Evolutionary conservation across 1,140 invertebrate genomes (phyloP), one percentile per base, ranked within the genome.

Genomic region (Ostrea denselamellosa): DNA sequence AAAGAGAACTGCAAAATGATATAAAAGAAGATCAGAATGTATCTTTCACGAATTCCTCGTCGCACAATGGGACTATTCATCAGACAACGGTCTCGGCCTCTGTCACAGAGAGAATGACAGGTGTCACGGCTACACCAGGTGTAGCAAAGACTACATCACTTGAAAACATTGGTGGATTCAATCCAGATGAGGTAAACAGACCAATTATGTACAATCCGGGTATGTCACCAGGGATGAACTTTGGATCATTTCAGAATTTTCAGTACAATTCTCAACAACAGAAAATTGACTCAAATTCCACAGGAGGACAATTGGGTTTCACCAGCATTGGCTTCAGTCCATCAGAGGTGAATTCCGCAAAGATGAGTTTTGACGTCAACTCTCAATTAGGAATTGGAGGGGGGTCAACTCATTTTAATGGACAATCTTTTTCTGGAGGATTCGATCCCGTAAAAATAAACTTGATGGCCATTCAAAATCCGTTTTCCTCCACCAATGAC

Each of bases 401-500:
- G 22, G 58, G 58, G 25, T 85, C 87, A 14, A n/a, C 56, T 5
- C 28, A 19, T 17, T 28, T 62, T 62, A 25, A 7, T 71, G 34
- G 28, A 9, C 85, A 86, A 86, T 12, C 58, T 34, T 86, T 86
- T 86, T 12, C 25, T 54, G 83, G 82, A 0, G 77, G 56, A 14
- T 87, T 71, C 65, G 87, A 87, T 62, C 87, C 87, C n/a, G 85
- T 85, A 34, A 84, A 87, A 53, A 71, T 51, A 8, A 87, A 85
- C 28, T 44, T 87, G 8, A 51, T 85, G 58, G 56, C 83, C 17
- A 54, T 53, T 22, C 82, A 87, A 71, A 85, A 85, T 54, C 62
- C 58, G 8, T 84, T 84, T 22, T 7, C 52, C 22, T 54, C 58
- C 2, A 51, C 12, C 54, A 62, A 58, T 54, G 51, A 83, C 14